Evolutionary conservation across 2,888 invertebrate species (phyloP).

Genomic region (Cetonia aurata): DNA sequence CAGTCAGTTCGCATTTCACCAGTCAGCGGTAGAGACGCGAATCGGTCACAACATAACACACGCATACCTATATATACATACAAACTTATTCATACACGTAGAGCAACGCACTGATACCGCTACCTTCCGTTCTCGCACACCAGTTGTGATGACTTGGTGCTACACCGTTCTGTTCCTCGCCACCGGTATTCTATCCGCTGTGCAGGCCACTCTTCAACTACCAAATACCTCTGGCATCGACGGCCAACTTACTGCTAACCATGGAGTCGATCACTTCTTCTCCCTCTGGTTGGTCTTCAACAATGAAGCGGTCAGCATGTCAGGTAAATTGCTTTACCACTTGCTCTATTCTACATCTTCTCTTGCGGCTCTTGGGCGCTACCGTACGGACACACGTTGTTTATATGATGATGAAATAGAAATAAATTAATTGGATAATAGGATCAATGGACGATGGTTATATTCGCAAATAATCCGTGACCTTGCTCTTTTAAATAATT

Average conservation of each 20-base stretch:
- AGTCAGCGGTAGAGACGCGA: constrained; percentile 49
- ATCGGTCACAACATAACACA: constrained; percentile 30
- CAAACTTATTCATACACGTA: constrained; percentile 6
- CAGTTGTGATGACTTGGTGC: constrained; percentile 47
- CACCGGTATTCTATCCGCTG: constrained; percentile 36
- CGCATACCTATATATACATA: constrained; percentile 9
- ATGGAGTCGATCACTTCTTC: constrained; percentile 69
- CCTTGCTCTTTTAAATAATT: constrained; percentile 44
- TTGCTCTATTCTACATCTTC: constrained; percentile 10
- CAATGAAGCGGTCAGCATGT: constrained; percentile 67
- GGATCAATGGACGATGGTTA: constrained; percentile 29
- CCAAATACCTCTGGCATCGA: constrained; percentile 69
- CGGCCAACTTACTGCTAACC: constrained; percentile 67
- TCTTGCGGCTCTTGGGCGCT: constrained; percentile 14
- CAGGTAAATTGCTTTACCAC: constrained; percentile 59
- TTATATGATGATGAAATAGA: constrained; percentile 35
- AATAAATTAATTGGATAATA: constrained; percentile 43
- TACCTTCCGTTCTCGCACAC: constrained; percentile 27
- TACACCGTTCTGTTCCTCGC: constrained; percentile 40
- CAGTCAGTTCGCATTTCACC: constrained; percentile 50
- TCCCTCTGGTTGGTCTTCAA: constrained; percentile 70
- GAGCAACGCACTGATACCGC: constrained; percentile 11
- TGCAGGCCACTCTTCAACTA: constrained; percentile 57
- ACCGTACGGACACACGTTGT: neutral
- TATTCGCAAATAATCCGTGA: constrained; percentile 43